These are phyloP conservation scores for Bombus balteatus DNA, from an alignment of 1,140 invertebrate species.

Conservation along the genomic window DNA sequence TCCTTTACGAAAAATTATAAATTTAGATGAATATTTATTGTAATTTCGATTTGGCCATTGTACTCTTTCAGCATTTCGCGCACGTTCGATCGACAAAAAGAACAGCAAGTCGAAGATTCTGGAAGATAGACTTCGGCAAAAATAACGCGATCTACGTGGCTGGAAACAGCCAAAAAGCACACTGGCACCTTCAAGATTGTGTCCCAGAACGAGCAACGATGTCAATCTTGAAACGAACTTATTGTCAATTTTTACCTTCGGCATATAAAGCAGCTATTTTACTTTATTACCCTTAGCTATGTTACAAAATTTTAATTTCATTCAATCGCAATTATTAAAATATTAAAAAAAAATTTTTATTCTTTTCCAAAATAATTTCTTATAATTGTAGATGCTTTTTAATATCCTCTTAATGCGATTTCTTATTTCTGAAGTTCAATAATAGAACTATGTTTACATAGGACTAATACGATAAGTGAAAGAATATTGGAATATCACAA, in stretches of 20 bases:
- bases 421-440: no score
- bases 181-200: neutral
- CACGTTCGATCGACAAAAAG: conserved; percentile 52
- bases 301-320: neutral
- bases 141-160: conserved; percentile 56
- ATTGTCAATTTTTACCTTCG: neutral
- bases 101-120: conserved; percentile 37
- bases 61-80: conserved; percentile 25
- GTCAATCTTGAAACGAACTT: conserved; percentile 20
- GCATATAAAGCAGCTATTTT: neutral
- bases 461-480: no score
- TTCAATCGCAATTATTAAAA: neutral
- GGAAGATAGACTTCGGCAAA: conserved; percentile 53
- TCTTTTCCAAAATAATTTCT: no score
- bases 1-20: neutral
- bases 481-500: no score
- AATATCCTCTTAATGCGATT: no score
- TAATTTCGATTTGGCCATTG: neutral
- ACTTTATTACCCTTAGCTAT: neutral
- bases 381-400: no score
- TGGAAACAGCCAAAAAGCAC: conserved; percentile 19
- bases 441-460: no score
- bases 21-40: conserved; percentile 38
- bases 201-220: neutral
- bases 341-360: no score